phyloP scores from a whole-genome alignment of 1,140 invertebrate genomes.

The Platorchestia sp. region DNA sequence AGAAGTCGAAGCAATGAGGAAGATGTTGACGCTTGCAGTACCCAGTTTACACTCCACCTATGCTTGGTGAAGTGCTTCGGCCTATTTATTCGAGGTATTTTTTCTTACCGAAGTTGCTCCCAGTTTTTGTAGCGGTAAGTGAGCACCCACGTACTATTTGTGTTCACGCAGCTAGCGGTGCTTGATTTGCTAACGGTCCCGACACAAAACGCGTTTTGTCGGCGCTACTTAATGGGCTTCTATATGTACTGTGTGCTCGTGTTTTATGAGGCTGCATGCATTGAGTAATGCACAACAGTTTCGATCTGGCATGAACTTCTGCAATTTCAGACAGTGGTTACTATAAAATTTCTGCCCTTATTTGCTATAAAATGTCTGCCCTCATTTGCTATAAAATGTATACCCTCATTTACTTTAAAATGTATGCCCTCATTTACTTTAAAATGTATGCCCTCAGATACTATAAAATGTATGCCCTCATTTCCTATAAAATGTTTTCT shows the following conservation, averaged over 20 bases:
- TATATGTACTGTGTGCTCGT: not conserved
- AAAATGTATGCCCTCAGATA: no score
- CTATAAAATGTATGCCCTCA: no score
- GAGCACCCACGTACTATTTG: not conserved
- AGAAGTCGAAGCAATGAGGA: not conserved
- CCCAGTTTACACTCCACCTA: not conserved
- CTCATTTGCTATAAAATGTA: not conserved
- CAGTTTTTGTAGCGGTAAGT: not conserved
- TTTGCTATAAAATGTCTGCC: not conserved
- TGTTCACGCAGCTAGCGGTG: not conserved
- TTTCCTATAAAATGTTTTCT: no score
- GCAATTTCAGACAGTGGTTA: not conserved
- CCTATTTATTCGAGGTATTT: not conserved
- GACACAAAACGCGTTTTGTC: not conserved
- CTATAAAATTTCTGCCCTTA: not conserved
- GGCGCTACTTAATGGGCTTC: not conserved
- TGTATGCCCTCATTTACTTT: not conserved
- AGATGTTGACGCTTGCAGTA: not conserved
- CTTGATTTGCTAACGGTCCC: not conserved
- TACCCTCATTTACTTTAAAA: not conserved
- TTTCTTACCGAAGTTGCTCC: not conserved
- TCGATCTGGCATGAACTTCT: not conserved
- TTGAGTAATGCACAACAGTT: not conserved
- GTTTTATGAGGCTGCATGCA: not conserved
- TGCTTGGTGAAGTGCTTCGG: not conserved